Evolutionary conservation across 2,797 vertebrate genomes (phyloP), one percentile per base, ranked within the genome.

Genomic region (Glyptemys insculpta): DNA sequence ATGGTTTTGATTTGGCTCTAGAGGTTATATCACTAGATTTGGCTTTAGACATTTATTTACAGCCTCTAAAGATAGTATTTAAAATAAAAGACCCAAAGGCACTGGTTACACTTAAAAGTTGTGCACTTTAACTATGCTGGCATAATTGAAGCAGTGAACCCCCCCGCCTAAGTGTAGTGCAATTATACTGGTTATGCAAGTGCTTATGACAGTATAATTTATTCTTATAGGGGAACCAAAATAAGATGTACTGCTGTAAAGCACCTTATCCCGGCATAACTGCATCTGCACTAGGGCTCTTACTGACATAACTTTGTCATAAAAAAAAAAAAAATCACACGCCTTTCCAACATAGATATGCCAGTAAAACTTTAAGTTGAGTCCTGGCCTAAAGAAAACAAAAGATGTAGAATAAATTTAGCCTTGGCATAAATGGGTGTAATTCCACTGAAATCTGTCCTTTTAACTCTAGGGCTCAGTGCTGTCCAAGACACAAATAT

Each of bases 41-140:
- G 44, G 44, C 12, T 89, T 88, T 85, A n/a, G 18, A 76, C 44
- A 85, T 96, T 12, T 57, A 57, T 44, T 31, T 87, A 8, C 78
- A 65, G 31, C 15, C 87, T 88, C 52, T 29, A 49, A 91, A 86
- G 16, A 15, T 49, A 29, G 44, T 49, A 31, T 78, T 49, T 78
- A 27, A 49, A 47, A 47, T 16, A 15, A 78, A 49, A 27, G 6
- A 25, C 41, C 41, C 37, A 15, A 76, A 29, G 41, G 12, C 41
- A 25, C 72, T 76, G 25, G 27, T 12, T 76, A 27, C 25, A 27
- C 41, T 47, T 76, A 47, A 47, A 76, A 76, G 25, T 47, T 15
- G 41, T 76, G 23, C 25, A 47, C 72, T 74, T 44, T 41, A 74
- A 6, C 21, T 37, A 44, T 41, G 68, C n/a, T 74, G 21, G 68